Base-by-base conservation (phyloP, 2,888 invertebrate species). In the Trachelus stipa region DNA sequence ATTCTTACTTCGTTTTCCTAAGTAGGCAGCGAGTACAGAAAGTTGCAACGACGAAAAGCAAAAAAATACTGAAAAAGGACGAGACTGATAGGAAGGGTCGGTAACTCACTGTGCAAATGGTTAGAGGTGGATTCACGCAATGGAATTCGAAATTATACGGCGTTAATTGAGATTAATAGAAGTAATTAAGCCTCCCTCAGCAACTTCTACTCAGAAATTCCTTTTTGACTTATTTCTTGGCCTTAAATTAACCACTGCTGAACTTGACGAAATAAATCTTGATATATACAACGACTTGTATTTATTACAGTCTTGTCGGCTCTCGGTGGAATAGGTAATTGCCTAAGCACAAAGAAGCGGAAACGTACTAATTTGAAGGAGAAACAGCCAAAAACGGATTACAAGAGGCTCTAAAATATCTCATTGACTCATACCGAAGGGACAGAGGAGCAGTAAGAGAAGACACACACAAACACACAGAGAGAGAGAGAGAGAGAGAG, bases 131-230 rank as follows among this genome's bases (percentile, higher is more conserved):
- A 75, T 69, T 74, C 40, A 56, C 69, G 37, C 68, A 69, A 71
- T 71, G 71, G 75, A 75, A 78, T 75, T 69, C 74, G 75, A 78
- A 78, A 78, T 78, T 75, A 78, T 75, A 78, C 74, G 40, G 75
- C 77, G 69, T 68, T 75, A 78, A 78, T 78, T 78, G 69, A 78
- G 77, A 78, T 78, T 78, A 78, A 78, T 78, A 74, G 69, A 74
- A 69, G 68, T 69, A 78, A 78, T 78, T 78, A 78, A 78, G 77
- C 75, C 75, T 75, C 77, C 77, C 75, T 68, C 69, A 37, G 77
- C 71, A 68, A 34, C 77, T 40, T 74, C 35, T 35, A 69, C 75
- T 68, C 75, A 34, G 40, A 78, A 75, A 69, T 40, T 75, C 69
- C 73, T 73, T 73, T 77, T 78, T 78, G 74, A 78, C 77, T 78